Base-by-base conservation (phyloP, 1,140 invertebrate species). In the Nasonia vitripennis region DNA sequence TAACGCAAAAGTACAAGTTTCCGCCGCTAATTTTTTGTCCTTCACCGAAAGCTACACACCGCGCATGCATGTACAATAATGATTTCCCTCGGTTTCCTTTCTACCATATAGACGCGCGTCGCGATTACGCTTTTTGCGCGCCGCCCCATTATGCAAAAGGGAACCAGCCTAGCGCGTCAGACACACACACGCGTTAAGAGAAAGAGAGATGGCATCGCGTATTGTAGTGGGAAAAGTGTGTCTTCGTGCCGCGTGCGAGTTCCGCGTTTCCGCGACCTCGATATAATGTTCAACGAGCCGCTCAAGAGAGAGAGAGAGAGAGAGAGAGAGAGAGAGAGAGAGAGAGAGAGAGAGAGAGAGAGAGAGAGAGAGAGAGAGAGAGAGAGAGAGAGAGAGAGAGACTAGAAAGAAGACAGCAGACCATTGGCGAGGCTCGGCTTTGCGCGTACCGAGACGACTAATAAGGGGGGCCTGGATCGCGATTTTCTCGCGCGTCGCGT, bases 201-300 rank as follows among this genome's bases (percentile, higher is more conserved):
- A 78, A 4, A 68, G 51, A 27, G 9, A 82, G 80, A 34, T 83
- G 84, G 81, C 87, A 83, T 68, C 77, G 85, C 77, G 88, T 86
- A 88, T 89, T 91, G 90, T 91, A 90, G 70, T 51, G 89, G 89
- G 91, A 93, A 93, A 93, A 93, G 92, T 93, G 90, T 93, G 92
- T 91, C 91, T 93, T 91, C 86, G 90, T 93, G 91, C 88, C 90
- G 89, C 62, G 85, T 83, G 88, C 87, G 86, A 92, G 91, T 93
- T 93, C 92, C 92, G 92, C 89, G 87, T 93, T 93, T 90, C 81
- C 89, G 90, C 90, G 91, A 93, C 92, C 92, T 90, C 91, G 87
- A 92, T 93, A 89, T 87, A 83, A 87, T 86, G 70, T 31, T 51
- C 23, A 51, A 51, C 75, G 55, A 62, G 55, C 55, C 20, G 6